A percentile compares a stretch with the other conserved stretches of the same genome.
These are phyloP conservation scores for Harpalus rufipes DNA, from an alignment of 2,888 invertebrate genomes.

Conservation along the genomic window DNA sequence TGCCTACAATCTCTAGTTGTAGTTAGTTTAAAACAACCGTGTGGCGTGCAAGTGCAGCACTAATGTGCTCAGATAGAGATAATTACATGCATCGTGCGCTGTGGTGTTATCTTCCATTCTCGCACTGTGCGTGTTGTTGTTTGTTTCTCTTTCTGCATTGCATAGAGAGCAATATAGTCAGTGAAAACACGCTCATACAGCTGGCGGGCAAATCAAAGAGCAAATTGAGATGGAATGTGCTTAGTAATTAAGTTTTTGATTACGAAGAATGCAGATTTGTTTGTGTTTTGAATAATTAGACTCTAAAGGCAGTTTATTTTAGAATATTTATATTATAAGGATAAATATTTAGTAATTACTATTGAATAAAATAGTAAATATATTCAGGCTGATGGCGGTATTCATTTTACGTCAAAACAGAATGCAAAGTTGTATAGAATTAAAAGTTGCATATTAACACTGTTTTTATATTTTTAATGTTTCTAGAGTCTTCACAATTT, in stretches of 20 bases:
- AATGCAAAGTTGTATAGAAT: no score
- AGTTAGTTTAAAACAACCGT: neutral
- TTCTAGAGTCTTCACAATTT: no score
- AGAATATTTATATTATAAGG: no score
- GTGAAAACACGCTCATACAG: neutral
- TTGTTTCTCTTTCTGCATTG: neutral
- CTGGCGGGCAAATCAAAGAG: neutral
- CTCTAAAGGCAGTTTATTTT: no score
- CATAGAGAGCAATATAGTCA: neutral
- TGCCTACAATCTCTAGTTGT: neutral
- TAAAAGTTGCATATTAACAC: no score
- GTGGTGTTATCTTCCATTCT: conserved; percentile 11
- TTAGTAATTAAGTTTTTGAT: neutral
- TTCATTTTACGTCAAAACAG: no score
- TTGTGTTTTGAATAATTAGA: neutral
- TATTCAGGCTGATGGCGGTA: no score
- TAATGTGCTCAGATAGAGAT: conserved; percentile 23
- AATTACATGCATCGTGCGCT: conserved; percentile 13
- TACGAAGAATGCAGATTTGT: neutral
- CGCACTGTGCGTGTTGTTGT: neutral
- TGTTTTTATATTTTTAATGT: no score
- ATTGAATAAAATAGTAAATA: no score
- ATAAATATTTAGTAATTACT: no score
- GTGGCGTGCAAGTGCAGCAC: neutral
- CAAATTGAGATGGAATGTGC: neutral